Conservation (phyloP, 2,888 invertebrate species). For the Tethea ocularis region DNA sequence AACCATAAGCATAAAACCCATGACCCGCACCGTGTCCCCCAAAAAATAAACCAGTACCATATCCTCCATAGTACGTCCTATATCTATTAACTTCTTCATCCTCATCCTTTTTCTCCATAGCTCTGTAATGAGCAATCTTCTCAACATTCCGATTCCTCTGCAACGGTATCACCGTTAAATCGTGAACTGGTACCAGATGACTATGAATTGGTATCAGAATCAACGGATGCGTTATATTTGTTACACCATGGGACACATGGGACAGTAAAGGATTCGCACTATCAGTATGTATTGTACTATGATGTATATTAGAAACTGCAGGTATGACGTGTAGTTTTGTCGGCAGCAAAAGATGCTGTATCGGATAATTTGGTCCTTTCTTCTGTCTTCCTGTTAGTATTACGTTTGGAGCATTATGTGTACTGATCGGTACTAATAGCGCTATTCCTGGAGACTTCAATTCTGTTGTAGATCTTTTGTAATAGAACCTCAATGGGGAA, state of each 20-base stretch:
- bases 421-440: slow-evolving; percentile 24
- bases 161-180: slow-evolving; percentile 69
- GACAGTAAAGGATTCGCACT: slow-evolving; percentile 35
- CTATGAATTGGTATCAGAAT: slow-evolving; percentile 58
- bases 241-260: slow-evolving; percentile 42
- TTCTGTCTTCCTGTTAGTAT: slow-evolving; percentile 35
- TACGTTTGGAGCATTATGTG: slow-evolving; percentile 16
- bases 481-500: slow-evolving; percentile 31
- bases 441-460: slow-evolving; percentile 22
- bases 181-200: slow-evolving; percentile 60
- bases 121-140: slow-evolving; percentile 44
- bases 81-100: slow-evolving; percentile 55
- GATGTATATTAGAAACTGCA: slow-evolving; percentile 51
- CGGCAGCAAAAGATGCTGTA: slow-evolving; percentile 49
- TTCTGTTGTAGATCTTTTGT: slow-evolving; percentile 20
- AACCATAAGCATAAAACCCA: slow-evolving; percentile 70
- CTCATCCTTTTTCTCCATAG: slow-evolving; percentile 47
- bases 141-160: slow-evolving; percentile 47
- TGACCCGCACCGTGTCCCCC: slow-evolving; percentile 76
- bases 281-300: slow-evolving; percentile 46
- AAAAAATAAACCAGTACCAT: slow-evolving; percentile 64
- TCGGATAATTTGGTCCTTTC: slow-evolving; percentile 50
- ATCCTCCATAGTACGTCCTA: slow-evolving; percentile 69
- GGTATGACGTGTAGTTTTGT: slow-evolving; percentile 66
- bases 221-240: slow-evolving; percentile 51